Evolutionary conservation across 2,888 invertebrate genomes (phyloP).

Genomic region (Pocota personata): DNA sequence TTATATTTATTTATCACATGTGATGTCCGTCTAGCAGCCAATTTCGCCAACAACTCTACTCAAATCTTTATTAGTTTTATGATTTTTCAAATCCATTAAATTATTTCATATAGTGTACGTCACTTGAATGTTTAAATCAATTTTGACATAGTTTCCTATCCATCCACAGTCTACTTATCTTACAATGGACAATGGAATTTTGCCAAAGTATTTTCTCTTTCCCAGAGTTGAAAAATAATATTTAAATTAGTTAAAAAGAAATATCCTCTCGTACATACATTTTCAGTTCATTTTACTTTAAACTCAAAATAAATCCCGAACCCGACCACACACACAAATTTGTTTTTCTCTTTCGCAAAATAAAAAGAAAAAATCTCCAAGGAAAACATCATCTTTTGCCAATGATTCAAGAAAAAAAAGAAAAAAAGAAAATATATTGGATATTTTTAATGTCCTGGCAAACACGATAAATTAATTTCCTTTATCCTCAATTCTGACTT

Average conservation of each 20-base stretch:
- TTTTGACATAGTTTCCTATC: constrained; percentile 16
- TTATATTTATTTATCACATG: constrained; percentile 7
- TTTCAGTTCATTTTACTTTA: not conserved
- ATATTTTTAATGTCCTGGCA: constrained; percentile 18
- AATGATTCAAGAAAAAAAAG: not conserved
- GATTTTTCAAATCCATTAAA: not conserved
- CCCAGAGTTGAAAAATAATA: constrained; percentile 36
- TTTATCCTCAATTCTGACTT: constrained; percentile 13
- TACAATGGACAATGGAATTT: constrained; percentile 38
- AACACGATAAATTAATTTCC: constrained; percentile 18
- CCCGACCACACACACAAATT: not conserved
- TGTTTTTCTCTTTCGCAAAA: not conserved
- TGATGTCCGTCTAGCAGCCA: not conserved
- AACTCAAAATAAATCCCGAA: not conserved
- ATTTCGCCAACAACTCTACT: not conserved
- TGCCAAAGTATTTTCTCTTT: constrained; percentile 44
- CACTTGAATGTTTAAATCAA: constrained; percentile 41
- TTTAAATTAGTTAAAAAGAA: constrained; percentile 37
- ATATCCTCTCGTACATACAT: not conserved
- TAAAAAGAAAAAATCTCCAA: not conserved
- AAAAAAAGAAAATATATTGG: not conserved
- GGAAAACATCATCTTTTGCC: not conserved
- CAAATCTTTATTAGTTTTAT: not conserved
- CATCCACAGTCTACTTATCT: not conserved
- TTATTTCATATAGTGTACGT: not conserved